Conservation (phyloP, 2,113 vertebrate genomes). For the Ondatra zibethicus region DNA sequence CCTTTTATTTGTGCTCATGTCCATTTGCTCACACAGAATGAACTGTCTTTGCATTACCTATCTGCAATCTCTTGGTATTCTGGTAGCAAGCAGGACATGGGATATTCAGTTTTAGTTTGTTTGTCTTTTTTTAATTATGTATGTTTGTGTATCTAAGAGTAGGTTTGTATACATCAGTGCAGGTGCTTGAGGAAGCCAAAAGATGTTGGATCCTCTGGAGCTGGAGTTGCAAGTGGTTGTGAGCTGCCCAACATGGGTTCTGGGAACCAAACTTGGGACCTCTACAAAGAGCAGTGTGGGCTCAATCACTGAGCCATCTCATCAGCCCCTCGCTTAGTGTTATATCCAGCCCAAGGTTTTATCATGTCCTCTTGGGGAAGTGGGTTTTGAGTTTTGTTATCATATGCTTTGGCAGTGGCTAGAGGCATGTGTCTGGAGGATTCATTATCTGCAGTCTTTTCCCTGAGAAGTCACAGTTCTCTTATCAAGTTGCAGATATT, state of each 20-base stretch:
- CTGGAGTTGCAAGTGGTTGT: not conserved
- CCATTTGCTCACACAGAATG: not conserved
- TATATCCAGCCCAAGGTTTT: not conserved
- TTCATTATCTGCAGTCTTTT: not conserved
- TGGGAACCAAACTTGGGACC: not conserved
- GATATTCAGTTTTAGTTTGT: not conserved
- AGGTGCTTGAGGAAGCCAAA: not conserved
- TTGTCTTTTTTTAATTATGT: not conserved
- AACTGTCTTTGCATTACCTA: conserved; percentile 45
- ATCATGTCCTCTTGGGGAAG: conserved; percentile 31
- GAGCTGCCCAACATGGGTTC: not conserved
- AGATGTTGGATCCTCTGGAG: not conserved
- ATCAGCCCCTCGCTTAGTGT: not conserved
- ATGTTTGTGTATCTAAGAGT: not conserved
- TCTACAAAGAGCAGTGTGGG: not conserved
- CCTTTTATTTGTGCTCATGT: not conserved
- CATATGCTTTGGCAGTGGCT: conserved; percentile 21
- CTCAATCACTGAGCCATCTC: not conserved
- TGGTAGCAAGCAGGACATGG: not conserved
- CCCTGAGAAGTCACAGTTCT: conserved; percentile 6
- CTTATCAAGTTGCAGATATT: not conserved
- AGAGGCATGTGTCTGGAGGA: not conserved
- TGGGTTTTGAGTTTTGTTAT: conserved; percentile 24
- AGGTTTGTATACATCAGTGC: not conserved
- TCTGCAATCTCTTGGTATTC: not conserved